Conservation (phyloP, 2,888 invertebrate genomes). For the Pyrrhia umbra region DNA sequence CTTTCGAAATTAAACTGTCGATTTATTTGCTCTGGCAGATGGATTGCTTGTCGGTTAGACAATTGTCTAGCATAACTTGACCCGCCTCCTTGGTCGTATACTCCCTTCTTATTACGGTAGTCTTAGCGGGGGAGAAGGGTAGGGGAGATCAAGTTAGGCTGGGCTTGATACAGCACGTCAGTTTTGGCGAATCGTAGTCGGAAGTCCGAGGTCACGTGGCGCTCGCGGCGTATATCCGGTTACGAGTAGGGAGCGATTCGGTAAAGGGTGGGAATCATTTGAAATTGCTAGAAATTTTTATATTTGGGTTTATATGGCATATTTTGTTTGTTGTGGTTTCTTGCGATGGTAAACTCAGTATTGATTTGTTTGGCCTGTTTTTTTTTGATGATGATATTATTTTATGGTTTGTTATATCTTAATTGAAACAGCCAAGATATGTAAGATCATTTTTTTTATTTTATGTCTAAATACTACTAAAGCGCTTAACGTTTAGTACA, state of each 20-base stretch:
- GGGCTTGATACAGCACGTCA: slow-evolving; percentile 72
- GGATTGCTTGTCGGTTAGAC: slow-evolving; percentile 75
- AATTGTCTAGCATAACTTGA: slow-evolving; percentile 64
- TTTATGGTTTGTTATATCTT: no score
- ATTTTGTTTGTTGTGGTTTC: slow-evolving; percentile 33
- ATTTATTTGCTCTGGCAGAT: slow-evolving; percentile 80
- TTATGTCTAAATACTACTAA: no score
- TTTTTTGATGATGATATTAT: no score
- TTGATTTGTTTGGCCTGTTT: slow-evolving; percentile 2
- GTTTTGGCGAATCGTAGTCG: slow-evolving; percentile 74
- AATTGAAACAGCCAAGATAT: no score
- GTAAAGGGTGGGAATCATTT: slow-evolving; percentile 61
- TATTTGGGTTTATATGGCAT: slow-evolving; percentile 41
- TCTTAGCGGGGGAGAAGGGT: slow-evolving; percentile 3
- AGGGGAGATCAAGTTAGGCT: slow-evolving; percentile 48
- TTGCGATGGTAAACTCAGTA: background rate
- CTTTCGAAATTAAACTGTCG: slow-evolving; percentile 79
- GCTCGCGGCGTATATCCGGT: slow-evolving; percentile 76
- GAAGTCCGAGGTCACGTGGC: slow-evolving; percentile 81
- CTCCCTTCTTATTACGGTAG: slow-evolving; percentile 4
- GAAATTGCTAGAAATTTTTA: slow-evolving; percentile 51
- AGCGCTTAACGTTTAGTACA: no score
- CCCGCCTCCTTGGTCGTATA: slow-evolving; percentile 25
- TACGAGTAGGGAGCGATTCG: slow-evolving; percentile 65
- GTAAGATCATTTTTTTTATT: no score